These are phyloP conservation scores for Bos indicus DNA, from an alignment of 2,113 vertebrate species.

Conservation along the genomic window DNA sequence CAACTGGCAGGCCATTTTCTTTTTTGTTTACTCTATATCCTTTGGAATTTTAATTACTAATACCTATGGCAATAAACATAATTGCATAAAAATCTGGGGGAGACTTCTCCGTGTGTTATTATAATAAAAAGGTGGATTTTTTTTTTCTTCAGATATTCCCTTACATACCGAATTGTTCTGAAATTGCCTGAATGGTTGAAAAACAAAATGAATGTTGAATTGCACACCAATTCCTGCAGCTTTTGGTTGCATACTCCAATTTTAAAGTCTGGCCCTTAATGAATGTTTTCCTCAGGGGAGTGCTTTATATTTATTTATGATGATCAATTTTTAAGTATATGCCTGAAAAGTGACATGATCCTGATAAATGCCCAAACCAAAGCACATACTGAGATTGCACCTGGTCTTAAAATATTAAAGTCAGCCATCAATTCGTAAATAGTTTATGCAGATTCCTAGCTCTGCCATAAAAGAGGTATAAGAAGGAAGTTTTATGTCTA, in stretches of 20 bases:
- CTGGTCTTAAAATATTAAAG: neutral
- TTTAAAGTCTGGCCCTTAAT: neutral
- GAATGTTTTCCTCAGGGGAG: neutral
- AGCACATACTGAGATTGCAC: neutral
- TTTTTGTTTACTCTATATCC: conserved; percentile 69
- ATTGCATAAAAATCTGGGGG: conserved; percentile 8
- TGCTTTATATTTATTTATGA: neutral
- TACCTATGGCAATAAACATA: conserved; percentile 69
- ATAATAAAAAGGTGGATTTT: neutral
- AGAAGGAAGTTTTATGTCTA: conserved; percentile 4
- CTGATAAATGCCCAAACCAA: neutral
- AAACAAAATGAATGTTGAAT: neutral
- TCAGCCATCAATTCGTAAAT: neutral
- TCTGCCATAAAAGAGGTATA: neutral
- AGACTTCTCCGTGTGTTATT: neutral
- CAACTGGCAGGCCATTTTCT: conserved; percentile 37
- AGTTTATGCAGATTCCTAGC: neutral
- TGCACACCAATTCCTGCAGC: neutral
- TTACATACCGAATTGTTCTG: neutral
- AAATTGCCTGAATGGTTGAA: neutral
- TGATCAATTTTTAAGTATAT: neutral
- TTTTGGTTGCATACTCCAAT: neutral
- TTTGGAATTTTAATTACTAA: conserved; percentile 75
- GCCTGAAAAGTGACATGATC: neutral
- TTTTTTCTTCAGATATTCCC: neutral